phyloP scores from a whole-genome alignment of 2,113 vertebrate genomes.

The Antennarius striatus region DNA sequence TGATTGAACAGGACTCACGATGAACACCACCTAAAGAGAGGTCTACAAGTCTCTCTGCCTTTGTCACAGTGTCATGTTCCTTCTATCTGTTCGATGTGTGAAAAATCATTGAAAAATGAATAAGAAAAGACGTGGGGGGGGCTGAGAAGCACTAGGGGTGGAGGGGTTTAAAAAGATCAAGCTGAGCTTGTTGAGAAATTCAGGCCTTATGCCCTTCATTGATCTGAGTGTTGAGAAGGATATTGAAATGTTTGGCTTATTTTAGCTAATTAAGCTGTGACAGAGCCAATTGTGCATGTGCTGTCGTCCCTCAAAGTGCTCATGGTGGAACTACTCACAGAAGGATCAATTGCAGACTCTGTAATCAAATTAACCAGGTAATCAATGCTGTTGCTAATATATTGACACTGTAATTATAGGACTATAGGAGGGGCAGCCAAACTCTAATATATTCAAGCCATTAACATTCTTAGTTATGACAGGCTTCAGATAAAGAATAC shows the following conservation, averaged over 20 bases:
- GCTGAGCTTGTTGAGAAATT: slow-evolving; percentile 83
- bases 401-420: slow-evolving; percentile 96
- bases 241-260: slow-evolving; percentile 98
- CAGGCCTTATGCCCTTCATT: slow-evolving; percentile 86
- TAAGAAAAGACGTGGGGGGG: neutral
- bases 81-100: neutral
- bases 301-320: slow-evolving; percentile 89
- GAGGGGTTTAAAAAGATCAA: neutral
- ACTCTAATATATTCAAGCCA: slow-evolving; percentile 45
- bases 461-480: neutral
- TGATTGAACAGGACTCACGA: too few relatives aligned
- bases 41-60: neutral
- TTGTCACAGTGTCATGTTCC: neutral
- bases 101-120: slow-evolving; percentile 27
- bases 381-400: slow-evolving; percentile 97
- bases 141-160: neutral
- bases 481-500: too few relatives aligned
- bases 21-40: too few relatives aligned
- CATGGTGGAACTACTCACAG: slow-evolving; percentile 86
- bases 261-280: slow-evolving; percentile 94
- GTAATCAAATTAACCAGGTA: slow-evolving; percentile 95
- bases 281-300: slow-evolving; percentile 88
- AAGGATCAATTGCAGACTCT: slow-evolving; percentile 89
- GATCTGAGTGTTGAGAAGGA: slow-evolving; percentile 85
- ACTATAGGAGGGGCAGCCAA: slow-evolving; percentile 47